These are phyloP conservation scores for Zingel zingel DNA, from an alignment of 2,113 vertebrate species.

Conservation along the genomic window DNA sequence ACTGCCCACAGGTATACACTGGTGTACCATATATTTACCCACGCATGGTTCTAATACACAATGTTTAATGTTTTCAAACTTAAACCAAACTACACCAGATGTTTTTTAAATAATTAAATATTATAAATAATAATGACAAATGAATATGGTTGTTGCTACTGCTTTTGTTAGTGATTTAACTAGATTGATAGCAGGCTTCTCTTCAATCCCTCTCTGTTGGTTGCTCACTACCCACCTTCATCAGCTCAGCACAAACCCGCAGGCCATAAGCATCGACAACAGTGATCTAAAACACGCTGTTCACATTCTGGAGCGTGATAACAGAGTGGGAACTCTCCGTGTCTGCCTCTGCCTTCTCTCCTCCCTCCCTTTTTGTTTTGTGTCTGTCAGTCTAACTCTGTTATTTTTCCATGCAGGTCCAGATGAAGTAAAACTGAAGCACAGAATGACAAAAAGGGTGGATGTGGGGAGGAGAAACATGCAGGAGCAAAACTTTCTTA, in stretches of 20 bases:
- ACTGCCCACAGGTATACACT: no score
- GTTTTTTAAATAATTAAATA: neutral
- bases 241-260: slow-evolving; percentile 29
- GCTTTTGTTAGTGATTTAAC: slow-evolving; percentile 26
- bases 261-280: slow-evolving; percentile 18
- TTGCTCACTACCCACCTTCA: slow-evolving; percentile 22
- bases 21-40: neutral
- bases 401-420: slow-evolving; percentile 49
- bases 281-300: slow-evolving; percentile 26
- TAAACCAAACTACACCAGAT: neutral
- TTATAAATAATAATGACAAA: neutral
- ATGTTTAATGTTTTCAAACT: neutral
- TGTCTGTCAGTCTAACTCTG: slow-evolving; percentile 20
- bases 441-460: slow-evolving; percentile 26
- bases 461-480: slow-evolving; percentile 9
- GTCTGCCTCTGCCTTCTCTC: slow-evolving; percentile 3
- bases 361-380: neutral
- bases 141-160: neutral
- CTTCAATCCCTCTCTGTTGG: slow-evolving; percentile 20
- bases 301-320: slow-evolving; percentile 30
- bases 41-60: neutral
- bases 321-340: slow-evolving; percentile 18
- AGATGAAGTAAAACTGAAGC: slow-evolving; percentile 36
- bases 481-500: neutral
- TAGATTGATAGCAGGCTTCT: slow-evolving; percentile 14